phyloP scores from a whole-genome alignment of 2,888 invertebrate genomes.

The Ectemnius lituratus region DNA sequence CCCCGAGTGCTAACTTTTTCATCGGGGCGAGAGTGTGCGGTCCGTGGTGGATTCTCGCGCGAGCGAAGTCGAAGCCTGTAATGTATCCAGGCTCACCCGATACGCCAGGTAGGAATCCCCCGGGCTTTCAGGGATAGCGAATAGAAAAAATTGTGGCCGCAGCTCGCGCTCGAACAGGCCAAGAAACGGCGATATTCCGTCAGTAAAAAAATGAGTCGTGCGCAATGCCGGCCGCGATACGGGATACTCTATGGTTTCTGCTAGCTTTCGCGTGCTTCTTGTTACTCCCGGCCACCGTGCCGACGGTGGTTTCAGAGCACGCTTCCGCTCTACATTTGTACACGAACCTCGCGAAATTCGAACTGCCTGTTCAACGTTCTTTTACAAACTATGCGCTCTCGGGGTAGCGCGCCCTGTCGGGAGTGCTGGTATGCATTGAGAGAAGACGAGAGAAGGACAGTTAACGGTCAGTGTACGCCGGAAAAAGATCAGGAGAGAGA shows the following conservation, averaged over 20 bases:
- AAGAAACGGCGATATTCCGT: slow-evolving; percentile 17
- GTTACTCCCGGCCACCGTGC: background rate
- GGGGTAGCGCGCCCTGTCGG: background rate
- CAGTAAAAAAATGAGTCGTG: slow-evolving; percentile 25
- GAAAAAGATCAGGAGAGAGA: slow-evolving; percentile 17
- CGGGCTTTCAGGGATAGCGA: no score
- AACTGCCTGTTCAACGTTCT: background rate
- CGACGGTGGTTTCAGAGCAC: background rate
- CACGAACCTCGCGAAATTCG: slow-evolving; percentile 3
- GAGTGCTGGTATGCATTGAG: no score
- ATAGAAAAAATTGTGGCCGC: slow-evolving; percentile 13
- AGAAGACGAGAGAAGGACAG: background rate
- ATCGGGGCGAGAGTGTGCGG: slow-evolving; percentile 36
- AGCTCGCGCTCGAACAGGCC: background rate
- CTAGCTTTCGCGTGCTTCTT: background rate
- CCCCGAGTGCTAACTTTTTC: slow-evolving; percentile 36
- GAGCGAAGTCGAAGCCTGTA: slow-evolving; percentile 20
- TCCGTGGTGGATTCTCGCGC: slow-evolving; percentile 13
- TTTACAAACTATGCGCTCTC: background rate
- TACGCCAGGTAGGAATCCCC: background rate
- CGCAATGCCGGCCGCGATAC: background rate
- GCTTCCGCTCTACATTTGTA: slow-evolving; percentile 2
- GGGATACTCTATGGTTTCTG: slow-evolving; percentile 30
- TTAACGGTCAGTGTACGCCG: background rate
- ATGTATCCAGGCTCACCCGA: slow-evolving; percentile 35